A percentile compares a stretch with the other conserved stretches of the same genome.
phyloP scores from a whole-genome alignment of 1,140 invertebrate species.

The Macrocentrus cingulum region DNA sequence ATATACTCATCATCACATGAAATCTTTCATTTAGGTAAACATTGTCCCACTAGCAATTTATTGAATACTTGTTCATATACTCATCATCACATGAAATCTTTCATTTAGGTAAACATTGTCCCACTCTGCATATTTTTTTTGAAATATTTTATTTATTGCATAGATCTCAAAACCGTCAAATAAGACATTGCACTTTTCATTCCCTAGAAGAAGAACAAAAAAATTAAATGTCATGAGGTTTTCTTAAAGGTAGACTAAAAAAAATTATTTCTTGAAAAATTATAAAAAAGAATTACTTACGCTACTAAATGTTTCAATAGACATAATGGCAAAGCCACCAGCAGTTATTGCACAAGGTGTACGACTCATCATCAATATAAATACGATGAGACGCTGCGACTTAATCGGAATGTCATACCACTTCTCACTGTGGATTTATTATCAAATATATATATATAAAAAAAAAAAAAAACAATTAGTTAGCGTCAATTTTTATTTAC shows the following conservation, averaged over 20 bases:
- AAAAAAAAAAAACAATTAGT: background rate
- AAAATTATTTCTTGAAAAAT: background rate
- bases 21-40: too few relatives aligned
- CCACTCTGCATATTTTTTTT: too few relatives aligned
- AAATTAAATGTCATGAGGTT: background rate
- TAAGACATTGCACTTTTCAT: conserved; percentile 3
- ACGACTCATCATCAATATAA: background rate
- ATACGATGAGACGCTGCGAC: background rate
- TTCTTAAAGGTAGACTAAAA: background rate
- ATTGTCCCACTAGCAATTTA: too few relatives aligned
- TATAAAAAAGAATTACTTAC: conserved; percentile 3
- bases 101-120: background rate
- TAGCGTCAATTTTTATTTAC: background rate
- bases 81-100: too few relatives aligned
- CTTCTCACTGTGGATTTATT: too few relatives aligned
- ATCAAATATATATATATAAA: background rate
- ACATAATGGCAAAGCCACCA: conserved; percentile 11
- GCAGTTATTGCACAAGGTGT: background rate
- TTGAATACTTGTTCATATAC: too few relatives aligned
- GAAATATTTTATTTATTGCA: background rate
- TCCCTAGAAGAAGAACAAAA: background rate
- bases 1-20: too few relatives aligned
- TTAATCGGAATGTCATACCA: conserved; percentile 7
- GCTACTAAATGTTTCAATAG: conserved; percentile 6
- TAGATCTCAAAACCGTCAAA: conserved; percentile 5